Conservation (phyloP, 2,888 invertebrate species). For the Byasa hedistus region DNA sequence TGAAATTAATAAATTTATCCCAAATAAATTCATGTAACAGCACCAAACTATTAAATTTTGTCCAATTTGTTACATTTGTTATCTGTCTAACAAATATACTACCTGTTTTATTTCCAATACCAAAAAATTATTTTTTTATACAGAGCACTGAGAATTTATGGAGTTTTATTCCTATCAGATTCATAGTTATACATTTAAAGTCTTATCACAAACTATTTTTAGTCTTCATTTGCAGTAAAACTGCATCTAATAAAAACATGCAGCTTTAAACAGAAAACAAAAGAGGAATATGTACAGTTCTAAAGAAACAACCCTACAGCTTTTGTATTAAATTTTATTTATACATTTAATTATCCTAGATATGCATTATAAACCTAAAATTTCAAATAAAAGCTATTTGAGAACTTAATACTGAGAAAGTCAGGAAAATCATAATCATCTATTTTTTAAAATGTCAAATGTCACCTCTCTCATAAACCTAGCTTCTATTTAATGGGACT, state of each 20-base stretch:
- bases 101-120: too few species aligned
- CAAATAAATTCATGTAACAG: background rate
- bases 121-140: background rate
- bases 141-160: background rate
- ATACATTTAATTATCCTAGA: slow-evolving; percentile 64
- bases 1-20: too few species aligned
- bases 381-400: slow-evolving; percentile 65
- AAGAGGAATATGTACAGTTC: slow-evolving; percentile 70
- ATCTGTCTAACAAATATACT: background rate
- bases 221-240: slow-evolving; percentile 3
- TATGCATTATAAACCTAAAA: slow-evolving; percentile 62
- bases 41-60: background rate
- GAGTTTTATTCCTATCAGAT: background rate
- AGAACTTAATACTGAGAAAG: slow-evolving; percentile 77
- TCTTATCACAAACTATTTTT: background rate
- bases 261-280: slow-evolving; percentile 30
- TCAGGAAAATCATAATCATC: slow-evolving; percentile 60
- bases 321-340: slow-evolving; percentile 71
- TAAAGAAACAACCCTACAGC: slow-evolving; percentile 75
- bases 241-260: slow-evolving; percentile 8
- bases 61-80: background rate
- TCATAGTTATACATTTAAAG: background rate
- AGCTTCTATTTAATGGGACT: slow-evolving; percentile 60
- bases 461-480: slow-evolving; percentile 61
- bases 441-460: slow-evolving; percentile 44